phyloP scores from a whole-genome alignment of 2,888 invertebrate species.

The Eubasilissa splendida region DNA sequence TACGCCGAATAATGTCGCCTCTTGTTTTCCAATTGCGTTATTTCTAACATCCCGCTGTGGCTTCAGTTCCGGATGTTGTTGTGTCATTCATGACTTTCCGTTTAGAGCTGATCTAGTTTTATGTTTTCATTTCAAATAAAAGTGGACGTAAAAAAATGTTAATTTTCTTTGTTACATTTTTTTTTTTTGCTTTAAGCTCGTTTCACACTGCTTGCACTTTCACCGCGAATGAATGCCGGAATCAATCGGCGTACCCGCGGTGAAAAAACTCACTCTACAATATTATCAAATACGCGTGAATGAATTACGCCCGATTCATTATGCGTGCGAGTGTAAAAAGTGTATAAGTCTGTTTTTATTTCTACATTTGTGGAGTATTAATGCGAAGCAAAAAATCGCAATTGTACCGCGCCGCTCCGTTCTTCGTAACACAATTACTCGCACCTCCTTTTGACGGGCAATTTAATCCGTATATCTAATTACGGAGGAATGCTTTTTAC shows the following conservation, averaged over 20 bases:
- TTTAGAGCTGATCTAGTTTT: too few relatives aligned
- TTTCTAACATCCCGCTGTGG: conserved; percentile 12
- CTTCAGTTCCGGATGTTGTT: conserved; percentile 29
- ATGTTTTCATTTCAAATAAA: too few relatives aligned
- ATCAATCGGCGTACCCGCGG: too few relatives aligned
- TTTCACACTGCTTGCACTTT: conserved; percentile 23
- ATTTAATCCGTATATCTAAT: conserved; percentile 50
- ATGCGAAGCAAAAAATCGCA: conserved; percentile 15
- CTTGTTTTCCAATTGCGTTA: conserved; percentile 31
- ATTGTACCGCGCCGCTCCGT: conserved; percentile 4
- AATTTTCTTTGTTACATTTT: too few relatives aligned
- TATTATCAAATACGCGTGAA: background rate
- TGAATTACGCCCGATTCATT: background rate
- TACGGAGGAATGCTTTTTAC: conserved; percentile 24
- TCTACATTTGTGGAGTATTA: conserved; percentile 2
- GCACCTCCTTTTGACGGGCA: conserved; percentile 52
- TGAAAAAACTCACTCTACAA: too few relatives aligned
- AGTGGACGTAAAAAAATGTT: too few relatives aligned
- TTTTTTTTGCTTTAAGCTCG: background rate
- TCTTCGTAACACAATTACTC: conserved; percentile 33
- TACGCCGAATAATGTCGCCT: conserved; percentile 22
- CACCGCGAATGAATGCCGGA: background rate
- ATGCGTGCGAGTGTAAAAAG: background rate
- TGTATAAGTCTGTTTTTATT: background rate
- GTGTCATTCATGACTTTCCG: too few relatives aligned